Percentiles rank a stretch among this genome's conserved stretches.
Evolutionary conservation across 2,113 vertebrate genomes (phyloP).

Genomic region (Miniopterus natalensis): DNA sequence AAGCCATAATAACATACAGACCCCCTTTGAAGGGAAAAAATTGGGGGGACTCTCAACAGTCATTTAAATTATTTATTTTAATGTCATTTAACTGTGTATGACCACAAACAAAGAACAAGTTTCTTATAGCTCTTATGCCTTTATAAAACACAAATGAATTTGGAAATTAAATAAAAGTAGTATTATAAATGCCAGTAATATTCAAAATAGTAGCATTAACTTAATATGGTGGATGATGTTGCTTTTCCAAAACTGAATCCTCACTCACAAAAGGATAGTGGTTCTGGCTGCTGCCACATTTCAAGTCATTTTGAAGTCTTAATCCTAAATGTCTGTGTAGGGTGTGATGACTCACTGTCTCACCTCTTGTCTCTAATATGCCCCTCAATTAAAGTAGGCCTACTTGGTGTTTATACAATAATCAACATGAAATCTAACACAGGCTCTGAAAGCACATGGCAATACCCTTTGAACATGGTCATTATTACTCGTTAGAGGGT

Average conservation of each 20-base stretch:
- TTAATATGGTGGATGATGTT: background rate
- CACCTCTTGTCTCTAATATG: background rate
- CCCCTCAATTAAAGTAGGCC: background rate
- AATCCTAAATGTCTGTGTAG: background rate
- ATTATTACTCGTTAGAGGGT: background rate
- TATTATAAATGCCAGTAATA: background rate
- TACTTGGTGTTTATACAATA: background rate
- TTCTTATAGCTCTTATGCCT: background rate
- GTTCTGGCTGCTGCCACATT: background rate
- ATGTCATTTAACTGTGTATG: background rate
- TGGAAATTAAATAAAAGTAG: background rate
- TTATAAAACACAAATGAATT: background rate
- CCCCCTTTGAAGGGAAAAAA: background rate
- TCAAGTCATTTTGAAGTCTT: background rate
- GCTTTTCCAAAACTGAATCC: slow-evolving; percentile 22
- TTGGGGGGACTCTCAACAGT: background rate
- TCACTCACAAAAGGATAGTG: background rate
- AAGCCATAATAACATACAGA: background rate
- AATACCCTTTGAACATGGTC: background rate
- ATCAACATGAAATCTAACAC: background rate
- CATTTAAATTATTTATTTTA: background rate
- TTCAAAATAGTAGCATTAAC: background rate
- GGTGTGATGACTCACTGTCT: background rate
- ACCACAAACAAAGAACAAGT: background rate
- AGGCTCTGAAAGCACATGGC: background rate